Evolutionary conservation across 2,888 invertebrate genomes (phyloP), one percentile per base, ranked within the genome.

Genomic region (Platerodrilus igneus): DNA sequence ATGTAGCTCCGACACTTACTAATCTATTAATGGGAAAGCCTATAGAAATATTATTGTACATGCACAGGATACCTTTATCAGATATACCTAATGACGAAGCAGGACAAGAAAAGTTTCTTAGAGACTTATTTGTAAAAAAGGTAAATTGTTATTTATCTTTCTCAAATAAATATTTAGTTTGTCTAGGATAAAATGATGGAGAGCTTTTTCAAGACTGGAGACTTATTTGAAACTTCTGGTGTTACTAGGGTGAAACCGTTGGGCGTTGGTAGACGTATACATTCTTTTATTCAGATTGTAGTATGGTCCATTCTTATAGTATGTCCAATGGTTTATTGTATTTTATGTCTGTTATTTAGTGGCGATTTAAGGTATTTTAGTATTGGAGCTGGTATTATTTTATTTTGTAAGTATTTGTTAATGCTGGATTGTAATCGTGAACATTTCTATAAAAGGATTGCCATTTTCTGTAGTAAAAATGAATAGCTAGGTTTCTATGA

Each of bases 41-140:
- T 18, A 77, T 89, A 1, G 77, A 77, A 46, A 87, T 81, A 0
- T 83, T 89, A 59, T 70, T 91, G 69, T 81, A 83, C 58, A 78
- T 90, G 53, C 78, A 84, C 48, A 77, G 95, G 58, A 85, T 92
- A 63, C 85, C 88, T 1, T 71, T 94, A 26, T 81, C 85, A 28
- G 76, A 78, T 32, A 77, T 95, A 17, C 94, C 94, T 0, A 77
- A 78, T 27, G 80, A 78, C 34, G 86, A 88, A 51, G 74, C 71
- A 47, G 79, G 72, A 31, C 86, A 86, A 37, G 78, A 86, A 3
- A 75, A 79, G 41, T 95, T 91, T 85, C 68, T 96, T 42, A 83
- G 89, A 53, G 75, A 87, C 35, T 70, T 87, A 19, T 96, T 87
- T 64, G 78, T 83, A 50, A 74, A 78, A 55, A 93, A 92, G 75